Evolutionary conservation across 2,888 invertebrate species (phyloP), one percentile per base, ranked within the genome.

Genomic region (Hirtodrosophila alboralis): DNA sequence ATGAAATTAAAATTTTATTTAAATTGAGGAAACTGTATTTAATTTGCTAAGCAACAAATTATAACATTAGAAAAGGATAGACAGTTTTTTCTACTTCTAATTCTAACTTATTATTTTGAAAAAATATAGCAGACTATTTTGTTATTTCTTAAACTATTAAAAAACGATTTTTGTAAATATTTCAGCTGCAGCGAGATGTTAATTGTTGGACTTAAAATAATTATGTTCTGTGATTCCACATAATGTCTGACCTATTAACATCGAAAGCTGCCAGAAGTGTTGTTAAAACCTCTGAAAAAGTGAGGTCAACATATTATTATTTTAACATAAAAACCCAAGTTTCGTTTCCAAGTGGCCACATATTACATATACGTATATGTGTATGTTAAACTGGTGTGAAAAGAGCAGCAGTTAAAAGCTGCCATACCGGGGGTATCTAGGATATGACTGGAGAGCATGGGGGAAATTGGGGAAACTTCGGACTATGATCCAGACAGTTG

Each of bases 401-500:
- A 49, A 16, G 28, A 41, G 16, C 23, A 23, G 23, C 23, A 23
- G 6, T 23, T 21, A 23, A 18, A 3, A 18, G 18, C 18, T 18
- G 18, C 18, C 18, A n/a, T n/a, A n/a, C n/a, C n/a, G n/a, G n/a
- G n/a, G n/a, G n/a, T n/a, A n/a, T n/a, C n/a, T n/a, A n/a, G n/a
- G n/a, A n/a, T n/a, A n/a, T n/a, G n/a, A n/a, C n/a, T n/a, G n/a
- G n/a, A n/a, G n/a, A n/a, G n/a, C n/a, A n/a, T n/a, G 8, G 23
- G 6, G 3, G 23, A 23, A 23, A 23, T n/a, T n/a, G 7, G 23
- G 23, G 23, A 8, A 5, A 8, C 23, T 7, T 30, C 43, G 62
- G 49, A 14, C 53, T 44, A 53, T 58, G 64, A 69, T 58, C 68
- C 68, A 64, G 59, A 54, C 53, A 45, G 49, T 31, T 64, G 69